Evolutionary conservation across 1,140 invertebrate species (phyloP), one percentile per base, ranked within the genome.

Genomic region (Halyomorpha halys): DNA sequence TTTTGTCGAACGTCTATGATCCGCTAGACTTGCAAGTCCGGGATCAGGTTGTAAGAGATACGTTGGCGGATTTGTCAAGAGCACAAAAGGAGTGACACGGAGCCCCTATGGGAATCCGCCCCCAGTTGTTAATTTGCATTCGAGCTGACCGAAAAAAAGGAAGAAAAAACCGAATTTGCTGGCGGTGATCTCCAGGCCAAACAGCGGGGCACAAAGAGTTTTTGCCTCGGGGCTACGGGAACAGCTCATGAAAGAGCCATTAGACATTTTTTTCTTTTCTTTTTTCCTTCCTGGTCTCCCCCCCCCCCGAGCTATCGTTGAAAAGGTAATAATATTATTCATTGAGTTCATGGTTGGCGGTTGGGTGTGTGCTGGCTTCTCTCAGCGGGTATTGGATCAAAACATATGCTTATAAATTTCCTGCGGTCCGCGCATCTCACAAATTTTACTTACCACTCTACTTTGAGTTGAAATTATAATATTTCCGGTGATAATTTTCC

Each of bases 281-380:
- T 18, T 49, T 21, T 21, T 49, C n/a, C 19, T 49, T 49, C 47
- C 47, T 19, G 3, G 11, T n/a, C n/a, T n/a, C n/a, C n/a, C n/a
- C n/a, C n/a, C n/a, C 1, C 47, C n/a, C 19, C 11, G 11, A 13
- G n/a, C 19, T 13, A 21, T 49, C 47, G 47, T 49, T 49, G n/a
- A 49, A 49, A 21, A 49, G 47, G n/a, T 49, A 49, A 49, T 49
- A 49, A 49, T 49, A 49, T 47, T 47, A 47, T 49, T 49, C 47
- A 49, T 49, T 49, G 47, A 21, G 19, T 16, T 6, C n/a, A 19
- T 49, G n/a, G n/a, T 15, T 18, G 2, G 45, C 47, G 2, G 47
- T 49, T 21, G 5, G 47, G 5, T 49, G 6, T 21, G 47, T 2
- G n/a, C 47, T 49, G 2, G 3, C 14, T 47, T 30, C 27, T 30